These are phyloP conservation scores for Sisyra terminalis DNA, from an alignment of 2,888 invertebrate genomes.

Conservation along the genomic window DNA sequence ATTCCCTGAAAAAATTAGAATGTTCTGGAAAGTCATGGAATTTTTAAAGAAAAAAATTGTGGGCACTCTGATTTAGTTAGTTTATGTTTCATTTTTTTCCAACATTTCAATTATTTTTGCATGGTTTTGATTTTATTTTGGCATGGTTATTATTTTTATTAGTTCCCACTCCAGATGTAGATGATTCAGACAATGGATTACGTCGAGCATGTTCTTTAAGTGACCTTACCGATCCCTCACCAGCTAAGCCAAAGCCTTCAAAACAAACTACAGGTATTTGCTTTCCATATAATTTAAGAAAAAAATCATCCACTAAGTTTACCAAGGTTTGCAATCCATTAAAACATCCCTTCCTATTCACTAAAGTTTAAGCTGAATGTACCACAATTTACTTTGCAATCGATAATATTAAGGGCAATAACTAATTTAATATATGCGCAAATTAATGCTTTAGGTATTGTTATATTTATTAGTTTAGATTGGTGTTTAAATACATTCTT, in stretches of 20 bases:
- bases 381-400: too few species aligned
- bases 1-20: too few species aligned
- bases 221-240: slow-evolving; percentile 35
- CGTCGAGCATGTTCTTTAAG: slow-evolving; percentile 67
- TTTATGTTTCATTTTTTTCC: too few species aligned
- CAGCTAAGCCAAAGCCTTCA: slow-evolving; percentile 19
- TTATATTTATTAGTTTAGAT: background rate
- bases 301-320: background rate
- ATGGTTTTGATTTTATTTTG: slow-evolving; percentile 8
- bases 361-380: too few species aligned
- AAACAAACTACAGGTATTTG: slow-evolving; percentile 6
- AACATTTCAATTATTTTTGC: background rate
- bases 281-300: slow-evolving; percentile 7
- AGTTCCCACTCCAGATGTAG: slow-evolving; percentile 25
- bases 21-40: too few species aligned
- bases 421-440: background rate
- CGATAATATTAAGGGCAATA: background rate
- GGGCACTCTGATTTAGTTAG: too few species aligned
- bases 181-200: slow-evolving; percentile 39
- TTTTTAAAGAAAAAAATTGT: too few species aligned
- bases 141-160: slow-evolving; percentile 12
- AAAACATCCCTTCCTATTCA: too few species aligned
- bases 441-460: background rate
- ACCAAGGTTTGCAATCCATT: background rate
- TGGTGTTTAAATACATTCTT: background rate